A percentile compares a stretch with the other conserved stretches of the same genome.
Evolutionary conservation across 2,113 vertebrate genomes (phyloP).

Genomic region (Synchiropus splendidus): DNA sequence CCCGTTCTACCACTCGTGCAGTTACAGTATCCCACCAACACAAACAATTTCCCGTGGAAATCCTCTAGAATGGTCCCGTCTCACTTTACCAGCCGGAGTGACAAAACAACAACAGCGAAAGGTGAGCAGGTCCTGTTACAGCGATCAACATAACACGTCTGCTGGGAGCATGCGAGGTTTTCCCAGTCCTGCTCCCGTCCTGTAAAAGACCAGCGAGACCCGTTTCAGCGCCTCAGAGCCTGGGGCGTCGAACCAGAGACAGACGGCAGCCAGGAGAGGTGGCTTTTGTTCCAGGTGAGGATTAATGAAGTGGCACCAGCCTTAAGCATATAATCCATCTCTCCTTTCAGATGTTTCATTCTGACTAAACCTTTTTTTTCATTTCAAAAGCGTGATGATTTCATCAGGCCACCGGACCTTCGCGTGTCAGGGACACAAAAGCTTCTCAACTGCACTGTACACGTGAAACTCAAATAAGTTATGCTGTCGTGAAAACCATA

Average conservation of each 20-base stretch:
- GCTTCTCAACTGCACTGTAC: too few species aligned
- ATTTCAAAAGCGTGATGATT: too few species aligned
- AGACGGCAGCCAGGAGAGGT: constrained; percentile 27
- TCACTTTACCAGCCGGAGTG: constrained; percentile 38
- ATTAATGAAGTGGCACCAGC: constrained; percentile 18
- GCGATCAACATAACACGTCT: not conserved
- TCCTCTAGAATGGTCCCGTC: constrained; percentile 23
- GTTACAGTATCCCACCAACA: not conserved
- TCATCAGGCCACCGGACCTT: too few species aligned
- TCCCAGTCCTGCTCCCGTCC: constrained; percentile 14
- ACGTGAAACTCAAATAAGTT: too few species aligned
- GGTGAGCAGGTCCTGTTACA: constrained; percentile 35
- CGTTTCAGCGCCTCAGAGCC: constrained; percentile 22
- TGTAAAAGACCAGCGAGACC: constrained; percentile 29
- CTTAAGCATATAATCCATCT: constrained; percentile 8
- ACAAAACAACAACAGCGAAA: constrained; percentile 47
- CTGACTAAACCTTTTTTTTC: too few species aligned
- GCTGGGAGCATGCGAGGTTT: constrained; percentile 2
- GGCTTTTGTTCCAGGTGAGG: constrained; percentile 31
- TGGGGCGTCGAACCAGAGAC: constrained; percentile 30
- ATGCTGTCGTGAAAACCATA: too few species aligned
- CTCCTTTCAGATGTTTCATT: constrained; percentile 15
- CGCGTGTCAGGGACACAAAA: too few species aligned
- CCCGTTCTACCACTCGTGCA: not conserved
- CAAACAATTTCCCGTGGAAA: constrained; percentile 5